These are phyloP conservation scores for Drosophila sulfurigaster DNA, from an alignment of 1,140 invertebrate genomes.

Conservation along the genomic window DNA sequence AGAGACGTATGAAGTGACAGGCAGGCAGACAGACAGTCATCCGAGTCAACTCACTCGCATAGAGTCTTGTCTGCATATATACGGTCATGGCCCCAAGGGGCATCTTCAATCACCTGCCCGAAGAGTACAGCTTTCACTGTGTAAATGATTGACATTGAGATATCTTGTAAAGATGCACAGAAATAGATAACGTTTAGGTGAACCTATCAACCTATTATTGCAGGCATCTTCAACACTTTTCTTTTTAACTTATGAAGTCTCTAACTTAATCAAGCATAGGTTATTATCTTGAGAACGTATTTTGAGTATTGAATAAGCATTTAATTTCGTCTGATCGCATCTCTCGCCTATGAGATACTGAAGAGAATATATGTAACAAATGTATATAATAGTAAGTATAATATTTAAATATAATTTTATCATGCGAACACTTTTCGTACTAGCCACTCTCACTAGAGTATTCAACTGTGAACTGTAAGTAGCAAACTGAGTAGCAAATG, in stretches of 20 bases:
- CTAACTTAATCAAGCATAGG: no score
- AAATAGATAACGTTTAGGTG: neutral
- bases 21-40: conserved; percentile 1
- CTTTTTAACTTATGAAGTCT: no score
- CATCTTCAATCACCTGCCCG: conserved; percentile 9
- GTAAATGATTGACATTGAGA: neutral
- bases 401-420: no score
- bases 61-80: neutral
- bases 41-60: conserved; percentile 12
- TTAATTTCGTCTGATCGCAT: no score
- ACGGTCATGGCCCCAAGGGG: neutral
- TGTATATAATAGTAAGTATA: no score
- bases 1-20: neutral
- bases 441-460: neutral
- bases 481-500: neutral
- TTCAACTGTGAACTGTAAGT: neutral
- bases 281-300: no score
- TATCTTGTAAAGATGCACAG: neutral
- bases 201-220: no score
- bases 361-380: no score
- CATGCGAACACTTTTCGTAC: no score
- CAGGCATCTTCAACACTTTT: no score
- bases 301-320: no score
- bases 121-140: neutral
- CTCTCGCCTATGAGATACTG: no score